phyloP scores from a whole-genome alignment of 2,888 invertebrate genomes.

The Ophion costatus region DNA sequence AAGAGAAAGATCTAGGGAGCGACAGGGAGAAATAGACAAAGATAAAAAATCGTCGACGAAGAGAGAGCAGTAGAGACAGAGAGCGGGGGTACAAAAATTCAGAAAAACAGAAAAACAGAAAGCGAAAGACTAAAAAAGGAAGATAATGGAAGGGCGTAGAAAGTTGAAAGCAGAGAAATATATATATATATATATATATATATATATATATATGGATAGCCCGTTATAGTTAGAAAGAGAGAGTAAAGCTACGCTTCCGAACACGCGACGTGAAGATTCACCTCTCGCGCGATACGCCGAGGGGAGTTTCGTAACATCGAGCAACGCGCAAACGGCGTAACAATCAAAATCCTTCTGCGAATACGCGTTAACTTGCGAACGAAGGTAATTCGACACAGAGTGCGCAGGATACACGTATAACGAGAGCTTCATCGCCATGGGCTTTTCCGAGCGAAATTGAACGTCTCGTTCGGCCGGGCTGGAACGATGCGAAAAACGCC shows the following conservation, averaged over 20 bases:
- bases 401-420: slow-evolving; percentile 9
- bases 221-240: neutral
- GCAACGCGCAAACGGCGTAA: slow-evolving; percentile 38
- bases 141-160: too few relatives aligned
- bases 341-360: slow-evolving; percentile 65
- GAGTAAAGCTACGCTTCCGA: slow-evolving; percentile 1
- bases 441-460: neutral
- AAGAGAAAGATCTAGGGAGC: too few relatives aligned
- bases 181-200: too few relatives aligned
- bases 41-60: neutral
- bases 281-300: slow-evolving; percentile 51
- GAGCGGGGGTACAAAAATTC: neutral
- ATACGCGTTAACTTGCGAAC: slow-evolving; percentile 64
- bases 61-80: neutral
- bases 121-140: too few relatives aligned
- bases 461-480: neutral
- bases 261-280: slow-evolving; percentile 41
- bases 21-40: too few relatives aligned
- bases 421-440: slow-evolving; percentile 9
- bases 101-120: too few relatives aligned
- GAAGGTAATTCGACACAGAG: slow-evolving; percentile 61
- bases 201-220: too few relatives aligned
- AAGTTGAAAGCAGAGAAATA: too few relatives aligned
- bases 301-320: slow-evolving; percentile 60
- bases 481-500: too few relatives aligned